phyloP scores from a whole-genome alignment of 1,140 invertebrate species.

The Drosophila grimshawi region DNA sequence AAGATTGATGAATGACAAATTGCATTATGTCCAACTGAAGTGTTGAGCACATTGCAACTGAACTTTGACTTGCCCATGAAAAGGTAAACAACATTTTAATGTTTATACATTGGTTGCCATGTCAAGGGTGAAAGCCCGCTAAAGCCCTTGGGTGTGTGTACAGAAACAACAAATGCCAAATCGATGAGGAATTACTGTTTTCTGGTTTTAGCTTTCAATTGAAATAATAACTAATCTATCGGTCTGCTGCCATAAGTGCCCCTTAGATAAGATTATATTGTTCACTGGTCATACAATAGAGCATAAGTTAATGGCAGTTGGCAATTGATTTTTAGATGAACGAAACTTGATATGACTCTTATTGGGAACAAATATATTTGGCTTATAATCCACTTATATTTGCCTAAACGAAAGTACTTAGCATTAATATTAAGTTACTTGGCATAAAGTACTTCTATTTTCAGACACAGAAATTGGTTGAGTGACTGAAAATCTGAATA shows the following conservation, averaged over 20 bases:
- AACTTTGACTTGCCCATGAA: not conserved
- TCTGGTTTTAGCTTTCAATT: not conserved
- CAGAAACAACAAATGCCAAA: not conserved
- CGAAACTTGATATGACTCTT: not conserved
- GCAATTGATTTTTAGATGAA: not conserved
- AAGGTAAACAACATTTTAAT: slow-evolving; percentile 1
- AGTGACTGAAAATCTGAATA: not conserved
- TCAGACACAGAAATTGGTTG: too few species aligned
- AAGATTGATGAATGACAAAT: slow-evolving; percentile 7
- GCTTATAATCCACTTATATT: not conserved
- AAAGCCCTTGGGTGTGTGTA: not conserved
- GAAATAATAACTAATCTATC: not conserved
- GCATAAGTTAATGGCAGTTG: not conserved
- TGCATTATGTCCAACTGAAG: not conserved
- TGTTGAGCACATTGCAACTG: not conserved
- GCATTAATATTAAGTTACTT: not conserved
- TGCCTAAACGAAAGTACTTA: not conserved
- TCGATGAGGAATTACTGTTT: slow-evolving; percentile 8
- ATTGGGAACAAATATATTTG: not conserved
- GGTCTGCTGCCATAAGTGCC: not conserved
- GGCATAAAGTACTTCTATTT: not conserved
- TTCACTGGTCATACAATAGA: not conserved
- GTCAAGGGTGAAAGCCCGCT: slow-evolving; percentile 15
- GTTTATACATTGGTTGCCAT: slow-evolving; percentile 2
- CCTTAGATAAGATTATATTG: not conserved